Conservation (phyloP, 2,113 vertebrate genomes). For the Clupea harengus region DNA sequence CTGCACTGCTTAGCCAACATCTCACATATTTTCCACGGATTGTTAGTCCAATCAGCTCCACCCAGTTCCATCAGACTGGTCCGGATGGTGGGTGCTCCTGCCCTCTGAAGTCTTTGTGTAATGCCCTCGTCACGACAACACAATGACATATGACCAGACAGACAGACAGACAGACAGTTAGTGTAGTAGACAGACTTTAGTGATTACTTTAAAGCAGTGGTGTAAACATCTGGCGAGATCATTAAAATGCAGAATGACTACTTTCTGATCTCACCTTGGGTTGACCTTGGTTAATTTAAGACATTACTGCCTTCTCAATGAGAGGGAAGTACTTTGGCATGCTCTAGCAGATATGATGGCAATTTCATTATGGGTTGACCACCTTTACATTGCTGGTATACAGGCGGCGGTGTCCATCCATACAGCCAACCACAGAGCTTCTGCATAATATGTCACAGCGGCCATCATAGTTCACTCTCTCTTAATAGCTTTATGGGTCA, state of each 20-base stretch:
- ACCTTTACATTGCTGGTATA: not conserved
- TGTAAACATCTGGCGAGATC: not conserved
- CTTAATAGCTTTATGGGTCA: constrained; percentile 7
- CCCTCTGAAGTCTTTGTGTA: too few species aligned
- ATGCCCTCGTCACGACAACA: too few species aligned
- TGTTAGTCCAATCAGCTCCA: not conserved
- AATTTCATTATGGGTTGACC: not conserved
- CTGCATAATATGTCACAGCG: not conserved
- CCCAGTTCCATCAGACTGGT: not conserved
- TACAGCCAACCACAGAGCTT: not conserved
- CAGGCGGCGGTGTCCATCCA: not conserved
- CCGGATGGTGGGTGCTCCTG: too few species aligned
- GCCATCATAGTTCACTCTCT: not conserved
- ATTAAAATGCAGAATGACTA: not conserved
- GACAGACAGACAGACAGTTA: not conserved
- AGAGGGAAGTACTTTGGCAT: not conserved
- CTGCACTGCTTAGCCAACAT: not conserved
- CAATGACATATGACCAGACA: not conserved
- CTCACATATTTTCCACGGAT: not conserved
- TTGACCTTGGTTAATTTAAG: not conserved
- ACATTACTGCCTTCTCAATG: not conserved
- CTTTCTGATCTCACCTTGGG: not conserved
- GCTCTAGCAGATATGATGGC: not conserved
- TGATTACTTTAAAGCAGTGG: not conserved
- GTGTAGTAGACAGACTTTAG: too few species aligned